phyloP scores from a whole-genome alignment of 2,888 invertebrate species.

The Polyploca ridens region DNA sequence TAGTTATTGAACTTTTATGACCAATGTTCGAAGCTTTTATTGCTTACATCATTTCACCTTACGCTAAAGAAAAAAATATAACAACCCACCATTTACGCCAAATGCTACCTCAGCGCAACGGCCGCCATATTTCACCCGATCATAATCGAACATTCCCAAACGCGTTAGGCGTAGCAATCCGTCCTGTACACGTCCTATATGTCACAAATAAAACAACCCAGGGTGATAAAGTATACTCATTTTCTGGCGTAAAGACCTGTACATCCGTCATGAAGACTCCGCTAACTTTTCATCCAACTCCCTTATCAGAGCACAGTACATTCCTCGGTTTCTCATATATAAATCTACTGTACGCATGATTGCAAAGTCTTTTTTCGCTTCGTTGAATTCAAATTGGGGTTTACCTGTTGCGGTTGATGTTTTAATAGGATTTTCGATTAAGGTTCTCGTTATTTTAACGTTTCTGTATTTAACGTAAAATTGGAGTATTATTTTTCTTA shows the following conservation, averaged over 20 bases:
- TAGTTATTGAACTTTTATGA: no score
- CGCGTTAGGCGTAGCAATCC: constrained; percentile 36
- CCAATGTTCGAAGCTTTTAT: no score
- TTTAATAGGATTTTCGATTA: constrained; percentile 1
- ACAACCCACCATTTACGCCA: constrained; percentile 41
- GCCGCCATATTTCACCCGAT: constrained; percentile 41
- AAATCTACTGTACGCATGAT: not conserved
- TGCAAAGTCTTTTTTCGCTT: constrained; percentile 4
- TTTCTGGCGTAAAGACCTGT: constrained; percentile 53
- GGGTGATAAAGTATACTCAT: constrained; percentile 61
- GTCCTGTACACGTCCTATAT: constrained; percentile 47
- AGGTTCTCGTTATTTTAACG: not conserved
- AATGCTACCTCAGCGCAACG: constrained; percentile 42
- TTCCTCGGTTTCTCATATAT: not conserved
- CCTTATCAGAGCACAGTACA: constrained; percentile 32
- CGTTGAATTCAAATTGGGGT: constrained; percentile 5
- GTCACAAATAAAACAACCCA: constrained; percentile 57
- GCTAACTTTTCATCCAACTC: constrained; percentile 60
- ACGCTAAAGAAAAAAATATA: constrained; percentile 31
- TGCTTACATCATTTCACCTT: no score
- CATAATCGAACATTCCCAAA: constrained; percentile 34
- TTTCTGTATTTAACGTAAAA: not conserved
- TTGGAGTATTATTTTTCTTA: not conserved
- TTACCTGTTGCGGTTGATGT: constrained; percentile 9
- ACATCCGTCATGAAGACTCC: constrained; percentile 56